Conservation (phyloP, 1,140 invertebrate species). For the Tetramorium alpestre region DNA sequence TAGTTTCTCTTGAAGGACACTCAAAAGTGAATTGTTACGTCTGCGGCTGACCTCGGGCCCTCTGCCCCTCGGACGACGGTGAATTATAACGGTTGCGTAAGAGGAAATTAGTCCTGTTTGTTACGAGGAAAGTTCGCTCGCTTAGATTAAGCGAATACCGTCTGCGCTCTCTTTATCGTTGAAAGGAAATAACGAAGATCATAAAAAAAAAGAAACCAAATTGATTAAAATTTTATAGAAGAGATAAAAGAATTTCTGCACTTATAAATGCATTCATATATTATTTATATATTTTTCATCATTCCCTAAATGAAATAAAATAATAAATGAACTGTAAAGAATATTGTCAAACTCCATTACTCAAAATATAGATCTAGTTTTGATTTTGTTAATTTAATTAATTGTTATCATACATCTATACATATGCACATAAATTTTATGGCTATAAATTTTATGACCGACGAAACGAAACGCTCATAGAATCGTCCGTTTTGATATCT, state of each 20-base stretch:
- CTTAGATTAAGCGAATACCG: slow-evolving; percentile 39
- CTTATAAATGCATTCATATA: neutral
- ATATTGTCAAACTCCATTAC: neutral
- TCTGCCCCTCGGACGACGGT: slow-evolving; percentile 76
- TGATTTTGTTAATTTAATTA: slow-evolving; percentile 24
- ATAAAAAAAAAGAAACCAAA: neutral
- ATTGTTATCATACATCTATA: neutral
- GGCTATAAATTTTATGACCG: neutral
- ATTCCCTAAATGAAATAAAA: too few species aligned
- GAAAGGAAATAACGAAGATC: neutral
- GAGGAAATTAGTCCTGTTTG: slow-evolving; percentile 74
- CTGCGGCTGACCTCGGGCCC: slow-evolving; percentile 85
- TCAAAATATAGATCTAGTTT: neutral
- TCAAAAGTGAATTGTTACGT: slow-evolving; percentile 87
- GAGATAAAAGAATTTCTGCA: neutral
- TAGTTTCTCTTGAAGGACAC: slow-evolving; percentile 80
- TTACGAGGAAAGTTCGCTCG: slow-evolving; percentile 62
- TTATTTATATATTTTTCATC: neutral
- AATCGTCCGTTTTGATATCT: slow-evolving; percentile 25
- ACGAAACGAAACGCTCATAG: slow-evolving; percentile 11
- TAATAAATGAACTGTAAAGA: neutral
- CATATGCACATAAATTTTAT: neutral
- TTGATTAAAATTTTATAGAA: neutral
- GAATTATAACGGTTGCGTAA: slow-evolving; percentile 79
- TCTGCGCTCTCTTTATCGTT: neutral